Percentiles rank a stretch among this genome's conserved stretches.
Evolutionary conservation across 2,113 vertebrate genomes (phyloP).

Genomic region (Neoarius graeffei): DNA sequence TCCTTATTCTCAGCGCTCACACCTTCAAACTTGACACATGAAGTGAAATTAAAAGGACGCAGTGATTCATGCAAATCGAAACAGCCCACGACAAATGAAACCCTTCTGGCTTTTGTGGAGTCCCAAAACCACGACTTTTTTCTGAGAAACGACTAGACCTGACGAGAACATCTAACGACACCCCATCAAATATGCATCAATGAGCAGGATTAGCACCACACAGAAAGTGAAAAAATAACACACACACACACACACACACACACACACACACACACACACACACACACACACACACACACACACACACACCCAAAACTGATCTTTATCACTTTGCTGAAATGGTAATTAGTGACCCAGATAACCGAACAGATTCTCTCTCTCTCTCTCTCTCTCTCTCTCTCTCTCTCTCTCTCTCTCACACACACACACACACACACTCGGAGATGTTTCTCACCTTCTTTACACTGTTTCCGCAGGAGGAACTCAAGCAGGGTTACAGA

Average conservation of each 20-base stretch:
- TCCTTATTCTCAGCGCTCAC: background rate
- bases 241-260: too few species aligned
- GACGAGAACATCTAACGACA: conserved; percentile 66
- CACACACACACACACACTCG: background rate
- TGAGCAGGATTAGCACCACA: background rate
- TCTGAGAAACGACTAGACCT: conserved; percentile 69
- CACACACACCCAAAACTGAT: too few species aligned
- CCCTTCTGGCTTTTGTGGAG: conserved; percentile 64
- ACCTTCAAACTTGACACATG: background rate
- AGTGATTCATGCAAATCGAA: conserved; percentile 64
- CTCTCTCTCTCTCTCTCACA: too few species aligned
- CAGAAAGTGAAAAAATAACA: background rate
- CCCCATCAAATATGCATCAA: background rate
- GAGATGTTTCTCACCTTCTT: conserved; percentile 4
- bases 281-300: background rate
- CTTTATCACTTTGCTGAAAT: background rate
- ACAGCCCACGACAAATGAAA: conserved; percentile 72
- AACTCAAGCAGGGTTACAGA: background rate
- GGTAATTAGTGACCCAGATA: conserved; percentile 24
- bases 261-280: too few species aligned
- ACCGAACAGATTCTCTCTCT: background rate
- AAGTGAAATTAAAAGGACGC: conserved; percentile 42
- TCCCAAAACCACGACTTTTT: conserved; percentile 69
- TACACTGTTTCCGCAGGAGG: conserved; percentile 34
- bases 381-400: too few species aligned